These are phyloP conservation scores for Venturia canescens DNA, from an alignment of 1,140 invertebrate genomes.

Conservation along the genomic window DNA sequence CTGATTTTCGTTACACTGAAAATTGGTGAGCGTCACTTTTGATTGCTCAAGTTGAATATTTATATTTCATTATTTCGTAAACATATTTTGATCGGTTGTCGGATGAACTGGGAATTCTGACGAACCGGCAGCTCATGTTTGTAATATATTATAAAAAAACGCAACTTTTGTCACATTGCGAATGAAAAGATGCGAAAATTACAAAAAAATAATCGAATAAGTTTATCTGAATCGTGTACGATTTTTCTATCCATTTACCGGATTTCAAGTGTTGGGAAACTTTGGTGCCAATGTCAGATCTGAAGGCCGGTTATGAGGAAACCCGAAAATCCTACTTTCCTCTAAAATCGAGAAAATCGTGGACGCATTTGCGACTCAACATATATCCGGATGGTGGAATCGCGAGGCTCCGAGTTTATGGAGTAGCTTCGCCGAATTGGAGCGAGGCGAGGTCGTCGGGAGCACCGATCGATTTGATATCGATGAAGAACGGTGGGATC, in stretches of 20 bases:
- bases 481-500: conserved; percentile 78
- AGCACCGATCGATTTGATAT: conserved; percentile 77
- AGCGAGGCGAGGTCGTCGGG: conserved; percentile 51
- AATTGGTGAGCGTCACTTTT: too few species aligned
- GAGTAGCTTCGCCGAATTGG: conserved; percentile 74
- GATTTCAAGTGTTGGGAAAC: conserved; percentile 78
- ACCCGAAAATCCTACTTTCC: conserved; percentile 79
- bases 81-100: too few species aligned
- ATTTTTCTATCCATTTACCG: background rate
- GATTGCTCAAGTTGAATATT: too few species aligned
- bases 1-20: too few species aligned
- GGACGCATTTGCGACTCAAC: conserved; percentile 81
- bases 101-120: too few species aligned
- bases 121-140: too few species aligned
- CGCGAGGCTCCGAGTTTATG: conserved; percentile 81
- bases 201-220: too few species aligned
- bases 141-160: too few species aligned
- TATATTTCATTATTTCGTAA: too few species aligned
- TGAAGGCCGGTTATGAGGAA: conserved; percentile 79
- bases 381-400: conserved; percentile 84
- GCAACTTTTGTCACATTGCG: too few species aligned
- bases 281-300: conserved; percentile 77
- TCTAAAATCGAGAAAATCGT: conserved; percentile 68
- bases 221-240: too few species aligned
- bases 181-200: too few species aligned